Evolutionary conservation across 2,888 invertebrate genomes (phyloP).

Genomic region (Dicycla oo): DNA sequence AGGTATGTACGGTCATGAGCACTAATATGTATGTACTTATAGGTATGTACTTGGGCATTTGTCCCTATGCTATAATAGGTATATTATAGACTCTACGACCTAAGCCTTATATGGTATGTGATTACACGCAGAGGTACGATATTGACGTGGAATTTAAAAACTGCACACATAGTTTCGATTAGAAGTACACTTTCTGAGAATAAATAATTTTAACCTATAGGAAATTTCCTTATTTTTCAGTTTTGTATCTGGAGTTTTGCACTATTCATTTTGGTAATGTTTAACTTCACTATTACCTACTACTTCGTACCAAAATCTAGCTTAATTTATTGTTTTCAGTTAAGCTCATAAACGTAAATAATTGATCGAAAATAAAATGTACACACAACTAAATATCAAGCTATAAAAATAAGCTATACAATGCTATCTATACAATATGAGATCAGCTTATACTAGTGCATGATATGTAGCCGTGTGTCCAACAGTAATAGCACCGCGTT

Average conservation of each 20-base stretch:
- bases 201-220: neutral
- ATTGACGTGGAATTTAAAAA: neutral
- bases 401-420: too few relatives aligned
- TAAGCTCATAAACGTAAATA: neutral
- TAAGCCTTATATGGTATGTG: neutral
- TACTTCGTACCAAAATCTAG: neutral
- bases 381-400: too few relatives aligned
- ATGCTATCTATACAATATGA: too few relatives aligned
- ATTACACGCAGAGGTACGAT: neutral
- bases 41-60: neutral
- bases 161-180: neutral
- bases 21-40: too few relatives aligned
- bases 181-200: neutral
- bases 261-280: neutral
- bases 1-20: too few relatives aligned
- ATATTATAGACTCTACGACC: neutral
- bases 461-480: too few relatives aligned
- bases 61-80: too few relatives aligned
- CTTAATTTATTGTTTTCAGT: neutral
- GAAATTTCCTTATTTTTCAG: neutral
- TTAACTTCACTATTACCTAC: neutral
- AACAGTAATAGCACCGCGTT: neutral
- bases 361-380: neutral
- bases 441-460: too few relatives aligned
- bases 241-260: neutral